Conservation (phyloP, 2,113 vertebrate genomes). For the Nyctereutes procyonoides region DNA sequence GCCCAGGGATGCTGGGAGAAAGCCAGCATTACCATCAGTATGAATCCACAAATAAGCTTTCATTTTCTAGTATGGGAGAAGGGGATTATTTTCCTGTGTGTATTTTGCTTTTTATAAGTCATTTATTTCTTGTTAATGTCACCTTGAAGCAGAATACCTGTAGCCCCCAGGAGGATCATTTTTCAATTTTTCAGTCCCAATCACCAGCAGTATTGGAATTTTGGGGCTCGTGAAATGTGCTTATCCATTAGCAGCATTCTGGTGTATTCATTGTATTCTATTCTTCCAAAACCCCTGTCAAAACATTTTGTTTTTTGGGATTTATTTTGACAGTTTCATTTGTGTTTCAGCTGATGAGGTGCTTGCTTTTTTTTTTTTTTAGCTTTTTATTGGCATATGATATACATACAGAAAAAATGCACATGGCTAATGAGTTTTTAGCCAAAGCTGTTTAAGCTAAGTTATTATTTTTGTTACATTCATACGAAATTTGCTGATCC, state of each 20-base stretch:
- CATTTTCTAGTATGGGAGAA: background rate
- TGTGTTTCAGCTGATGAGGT: constrained; percentile 23
- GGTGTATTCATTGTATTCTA: background rate
- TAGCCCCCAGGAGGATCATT: background rate
- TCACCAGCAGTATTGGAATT: background rate
- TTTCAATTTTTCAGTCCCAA: background rate
- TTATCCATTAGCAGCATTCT: constrained; percentile 13
- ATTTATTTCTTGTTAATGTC: background rate
- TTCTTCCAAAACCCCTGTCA: constrained; percentile 47
- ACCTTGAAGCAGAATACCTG: background rate
- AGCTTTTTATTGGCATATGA: constrained; percentile 9
- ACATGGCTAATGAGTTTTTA: constrained; percentile 49
- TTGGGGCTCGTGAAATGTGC: background rate
- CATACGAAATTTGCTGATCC: background rate
- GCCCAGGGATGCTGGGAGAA: background rate
- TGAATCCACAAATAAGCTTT: background rate
- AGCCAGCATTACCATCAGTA: background rate
- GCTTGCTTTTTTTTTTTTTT: background rate
- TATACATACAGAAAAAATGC: constrained; percentile 47
- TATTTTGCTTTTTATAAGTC: background rate
- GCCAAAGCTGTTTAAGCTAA: constrained; percentile 43
- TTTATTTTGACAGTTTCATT: constrained; percentile 67
- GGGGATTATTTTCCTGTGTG: background rate
- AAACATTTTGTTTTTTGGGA: constrained; percentile 51
- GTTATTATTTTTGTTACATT: constrained; percentile 53